phyloP scores from a whole-genome alignment of 1,140 invertebrate genomes.

The Caligus rogercresseyi region DNA sequence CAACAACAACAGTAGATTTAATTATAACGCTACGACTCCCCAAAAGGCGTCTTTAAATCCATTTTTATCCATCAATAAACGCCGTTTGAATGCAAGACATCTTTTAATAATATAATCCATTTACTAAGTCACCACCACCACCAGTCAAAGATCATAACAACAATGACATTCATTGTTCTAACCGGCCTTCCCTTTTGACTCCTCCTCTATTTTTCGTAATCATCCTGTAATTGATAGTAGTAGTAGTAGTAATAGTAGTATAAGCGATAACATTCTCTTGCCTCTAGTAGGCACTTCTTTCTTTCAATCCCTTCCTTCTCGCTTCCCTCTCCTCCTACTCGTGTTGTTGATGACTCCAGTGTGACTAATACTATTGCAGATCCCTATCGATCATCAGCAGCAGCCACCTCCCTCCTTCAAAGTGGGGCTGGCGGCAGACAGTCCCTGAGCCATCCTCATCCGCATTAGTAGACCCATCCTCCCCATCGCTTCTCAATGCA shows the following conservation, averaged over 20 bases:
- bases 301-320: background rate
- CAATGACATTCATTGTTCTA: background rate
- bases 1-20: background rate
- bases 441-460: no score
- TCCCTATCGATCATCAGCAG: background rate
- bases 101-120: no score
- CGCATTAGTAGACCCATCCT: background rate
- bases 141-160: background rate
- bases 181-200: no score
- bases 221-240: background rate
- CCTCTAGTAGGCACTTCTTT: background rate
- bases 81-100: no score
- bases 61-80: no score
- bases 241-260: background rate
- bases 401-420: no score
- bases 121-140: no score
- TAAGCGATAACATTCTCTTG: background rate
- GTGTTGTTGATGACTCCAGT: background rate
- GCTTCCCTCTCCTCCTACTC: background rate
- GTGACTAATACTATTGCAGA: background rate
- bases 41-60: no score
- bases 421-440: no score
- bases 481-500: background rate
- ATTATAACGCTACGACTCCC: background rate
- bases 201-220: background rate